Evolutionary conservation across 1,140 invertebrate genomes (phyloP).

Genomic region (Drosophila yakuba): DNA sequence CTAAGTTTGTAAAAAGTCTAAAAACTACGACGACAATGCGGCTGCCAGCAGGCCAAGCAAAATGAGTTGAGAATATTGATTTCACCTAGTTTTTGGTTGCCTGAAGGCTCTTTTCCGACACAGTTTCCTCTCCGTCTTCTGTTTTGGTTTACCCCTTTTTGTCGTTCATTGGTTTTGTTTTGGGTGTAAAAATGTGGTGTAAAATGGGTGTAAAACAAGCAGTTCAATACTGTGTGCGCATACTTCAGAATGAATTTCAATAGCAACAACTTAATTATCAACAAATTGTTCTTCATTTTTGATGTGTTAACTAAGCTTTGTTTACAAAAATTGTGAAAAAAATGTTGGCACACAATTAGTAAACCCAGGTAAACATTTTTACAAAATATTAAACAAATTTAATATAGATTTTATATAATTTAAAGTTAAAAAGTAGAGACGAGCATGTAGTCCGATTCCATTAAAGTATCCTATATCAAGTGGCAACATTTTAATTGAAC

Average conservation of each 20-base stretch:
- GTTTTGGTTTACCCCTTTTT: constrained; percentile 16
- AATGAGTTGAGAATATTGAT: constrained; percentile 76
- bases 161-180: constrained; percentile 35
- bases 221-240: constrained; percentile 42
- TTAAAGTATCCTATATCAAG: too few species aligned
- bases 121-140: constrained; percentile 5
- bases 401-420: background rate
- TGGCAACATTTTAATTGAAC: too few species aligned
- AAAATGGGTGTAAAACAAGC: constrained; percentile 34
- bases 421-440: too few species aligned
- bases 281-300: constrained; percentile 45
- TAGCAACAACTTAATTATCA: constrained; percentile 38
- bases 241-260: constrained; percentile 44
- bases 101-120: constrained; percentile 33
- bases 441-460: too few species aligned
- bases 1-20: constrained; percentile 14
- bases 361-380: background rate
- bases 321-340: background rate
- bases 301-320: constrained; percentile 38
- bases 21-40: constrained; percentile 48
- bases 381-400: background rate
- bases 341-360: background rate
- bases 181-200: constrained; percentile 26
- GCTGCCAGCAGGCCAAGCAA: constrained; percentile 43
- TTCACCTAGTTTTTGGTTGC: constrained; percentile 67